Conservation (phyloP, 2,797 vertebrate genomes). For the Artibeus jamaicensis region DNA sequence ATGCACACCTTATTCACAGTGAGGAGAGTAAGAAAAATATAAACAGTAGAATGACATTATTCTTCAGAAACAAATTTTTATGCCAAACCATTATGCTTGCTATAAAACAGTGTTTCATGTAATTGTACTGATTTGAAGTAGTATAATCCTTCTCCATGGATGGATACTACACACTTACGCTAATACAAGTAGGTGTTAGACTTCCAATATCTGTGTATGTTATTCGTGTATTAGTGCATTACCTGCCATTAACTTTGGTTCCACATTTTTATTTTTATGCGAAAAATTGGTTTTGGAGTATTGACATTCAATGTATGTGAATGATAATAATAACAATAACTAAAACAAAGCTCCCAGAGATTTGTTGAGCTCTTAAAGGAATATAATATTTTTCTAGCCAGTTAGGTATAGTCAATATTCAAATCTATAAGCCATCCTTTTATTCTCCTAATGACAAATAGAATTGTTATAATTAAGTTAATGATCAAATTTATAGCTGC, state of each 20-base stretch:
- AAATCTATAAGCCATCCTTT: background rate
- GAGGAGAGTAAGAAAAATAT: background rate
- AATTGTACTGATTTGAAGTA: background rate
- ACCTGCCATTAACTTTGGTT: background rate
- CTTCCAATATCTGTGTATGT: background rate
- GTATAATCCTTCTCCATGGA: background rate
- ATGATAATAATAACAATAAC: background rate
- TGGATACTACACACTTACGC: background rate
- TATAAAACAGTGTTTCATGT: background rate
- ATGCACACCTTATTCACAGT: background rate
- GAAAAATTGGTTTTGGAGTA: background rate
- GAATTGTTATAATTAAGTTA: conserved; percentile 37
- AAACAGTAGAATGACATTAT: background rate
- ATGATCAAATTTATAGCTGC: background rate
- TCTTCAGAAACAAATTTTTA: conserved; percentile 9
- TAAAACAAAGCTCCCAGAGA: background rate
- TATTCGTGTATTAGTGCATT: background rate
- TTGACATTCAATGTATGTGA: background rate
- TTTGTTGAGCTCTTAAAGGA: conserved; percentile 1
- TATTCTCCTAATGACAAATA: conserved; percentile 6
- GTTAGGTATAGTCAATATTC: background rate
- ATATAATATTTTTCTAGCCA: background rate
- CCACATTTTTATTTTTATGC: background rate
- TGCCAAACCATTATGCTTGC: background rate
- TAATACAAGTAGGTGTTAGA: background rate